A percentile compares a stretch with the other conserved stretches of the same genome.
phyloP scores from a whole-genome alignment of 2,113 vertebrate genomes.

The Rhabdornis inornatus region DNA sequence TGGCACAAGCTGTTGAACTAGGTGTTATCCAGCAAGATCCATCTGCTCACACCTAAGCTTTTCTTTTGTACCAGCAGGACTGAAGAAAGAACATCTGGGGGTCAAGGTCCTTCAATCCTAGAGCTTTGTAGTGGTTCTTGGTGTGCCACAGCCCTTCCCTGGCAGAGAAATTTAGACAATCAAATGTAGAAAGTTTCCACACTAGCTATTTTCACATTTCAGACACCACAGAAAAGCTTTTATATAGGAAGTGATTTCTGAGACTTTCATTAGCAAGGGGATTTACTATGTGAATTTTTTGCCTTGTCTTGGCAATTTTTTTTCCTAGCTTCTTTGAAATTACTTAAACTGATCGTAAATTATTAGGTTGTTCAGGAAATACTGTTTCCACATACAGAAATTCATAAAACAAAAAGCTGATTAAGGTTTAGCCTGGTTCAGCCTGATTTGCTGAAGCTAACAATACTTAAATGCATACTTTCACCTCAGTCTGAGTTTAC shows the following conservation, averaged over 20 bases:
- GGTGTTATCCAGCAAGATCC: not conserved
- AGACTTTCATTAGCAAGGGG: not conserved
- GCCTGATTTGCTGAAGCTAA: not conserved
- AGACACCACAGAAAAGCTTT: not conserved
- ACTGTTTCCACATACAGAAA: not conserved
- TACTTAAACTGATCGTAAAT: conserved; percentile 3
- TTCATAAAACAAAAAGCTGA: not conserved
- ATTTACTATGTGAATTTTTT: not conserved
- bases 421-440: not conserved
- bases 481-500: not conserved
- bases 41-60: not conserved
- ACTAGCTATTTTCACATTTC: not conserved
- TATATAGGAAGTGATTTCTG: not conserved
- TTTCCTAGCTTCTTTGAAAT: not conserved
- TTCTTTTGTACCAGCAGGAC: not conserved
- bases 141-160: not conserved
- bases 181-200: not conserved
- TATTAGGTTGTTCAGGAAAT: not conserved
- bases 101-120: not conserved
- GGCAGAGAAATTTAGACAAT: not conserved
- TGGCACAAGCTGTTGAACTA: not conserved
- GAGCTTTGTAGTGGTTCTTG: not conserved
- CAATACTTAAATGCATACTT: not conserved
- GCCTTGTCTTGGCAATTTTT: not conserved
- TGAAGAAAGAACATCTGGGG: not conserved